Evolutionary conservation across 2,888 invertebrate genomes (phyloP).

Genomic region (Bedellia somnulentella): DNA sequence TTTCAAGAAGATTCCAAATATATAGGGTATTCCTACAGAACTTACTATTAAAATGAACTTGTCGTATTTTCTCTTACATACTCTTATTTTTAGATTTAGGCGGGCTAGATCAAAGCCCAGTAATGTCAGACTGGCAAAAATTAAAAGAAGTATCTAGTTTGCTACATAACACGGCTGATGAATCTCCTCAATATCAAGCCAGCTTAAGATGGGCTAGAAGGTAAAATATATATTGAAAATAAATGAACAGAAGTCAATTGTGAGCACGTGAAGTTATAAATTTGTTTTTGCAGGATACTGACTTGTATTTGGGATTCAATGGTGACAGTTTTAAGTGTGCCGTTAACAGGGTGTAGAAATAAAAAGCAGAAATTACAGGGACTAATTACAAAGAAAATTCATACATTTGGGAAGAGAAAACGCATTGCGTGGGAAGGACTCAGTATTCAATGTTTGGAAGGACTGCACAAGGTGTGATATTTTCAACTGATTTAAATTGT

Average conservation of each 20-base stretch:
- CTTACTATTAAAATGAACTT: neutral
- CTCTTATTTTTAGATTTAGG: slow-evolving; percentile 67
- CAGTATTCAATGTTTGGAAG: slow-evolving; percentile 84
- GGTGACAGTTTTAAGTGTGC: slow-evolving; percentile 83
- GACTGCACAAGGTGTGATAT: slow-evolving; percentile 75
- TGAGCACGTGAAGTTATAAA: neutral
- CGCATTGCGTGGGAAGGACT: slow-evolving; percentile 67
- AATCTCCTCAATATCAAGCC: slow-evolving; percentile 73
- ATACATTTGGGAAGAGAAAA: slow-evolving; percentile 43
- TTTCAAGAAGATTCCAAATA: neutral
- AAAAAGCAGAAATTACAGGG: slow-evolving; percentile 41
- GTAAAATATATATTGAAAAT: slow-evolving; percentile 16
- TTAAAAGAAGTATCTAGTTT: slow-evolving; percentile 74
- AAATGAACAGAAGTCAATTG: slow-evolving; percentile 1
- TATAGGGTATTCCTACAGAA: no score
- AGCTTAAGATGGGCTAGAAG: slow-evolving; percentile 75
- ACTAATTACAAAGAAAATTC: slow-evolving; percentile 62
- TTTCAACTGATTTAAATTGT: no score
- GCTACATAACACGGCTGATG: slow-evolving; percentile 67
- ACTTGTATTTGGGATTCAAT: slow-evolving; percentile 93
- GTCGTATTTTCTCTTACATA: neutral
- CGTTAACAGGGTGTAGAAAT: slow-evolving; percentile 61
- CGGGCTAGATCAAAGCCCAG: slow-evolving; percentile 79
- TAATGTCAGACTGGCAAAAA: slow-evolving; percentile 85
- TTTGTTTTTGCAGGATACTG: slow-evolving; percentile 59